Evolutionary conservation across 2,888 invertebrate genomes (phyloP), one percentile per base, ranked within the genome.

Genomic region (Eupithecia pulchellata): DNA sequence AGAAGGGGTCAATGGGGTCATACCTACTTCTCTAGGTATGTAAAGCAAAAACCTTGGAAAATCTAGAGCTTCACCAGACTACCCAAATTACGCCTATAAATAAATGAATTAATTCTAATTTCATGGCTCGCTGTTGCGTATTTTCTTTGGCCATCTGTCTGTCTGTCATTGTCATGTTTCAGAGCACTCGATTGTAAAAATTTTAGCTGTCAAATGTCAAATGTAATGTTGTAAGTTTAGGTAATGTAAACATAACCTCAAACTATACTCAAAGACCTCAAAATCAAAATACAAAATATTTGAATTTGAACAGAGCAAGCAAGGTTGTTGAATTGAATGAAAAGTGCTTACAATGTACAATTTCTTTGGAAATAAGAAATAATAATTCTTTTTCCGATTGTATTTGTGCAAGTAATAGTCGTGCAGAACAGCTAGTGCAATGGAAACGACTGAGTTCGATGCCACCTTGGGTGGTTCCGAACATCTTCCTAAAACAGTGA

Each of bases 401-500:
- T 52, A 52, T 13, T 1, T 4, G 25, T 11, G 52, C 52, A 52
- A 25, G 13, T 25, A 52, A 25, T 52, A 52, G 52, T 60, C 6
- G 29, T 58, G 5, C n/a, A 32, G 1, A 30, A 58, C n/a, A 60
- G 32, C 32, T 61, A n/a, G 25, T 58, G 75, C 47, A n/a, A 93
- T 92, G 93, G 92, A 90, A 71, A 71, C 79, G 0, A 78, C 79
- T 3, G 90, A 91, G 79, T 93, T 93, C 75, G 93, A 93, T 79
- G 84, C 89, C 70, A 84, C 89, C 67, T 78, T 91, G 72, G 92
- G 93, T 72, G 93, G 92, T 25, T 78, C 83, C 32, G 93, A 95
- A 76, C 88, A 89, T 57, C 84, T 97, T 64, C 96, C 97, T 0
- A 84, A 86, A 77, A 91, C 95, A 47, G 91, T 95, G 14, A 93